Evolutionary conservation across 2,113 vertebrate genomes (phyloP).

Genomic region (Phaethornis superciliosus): DNA sequence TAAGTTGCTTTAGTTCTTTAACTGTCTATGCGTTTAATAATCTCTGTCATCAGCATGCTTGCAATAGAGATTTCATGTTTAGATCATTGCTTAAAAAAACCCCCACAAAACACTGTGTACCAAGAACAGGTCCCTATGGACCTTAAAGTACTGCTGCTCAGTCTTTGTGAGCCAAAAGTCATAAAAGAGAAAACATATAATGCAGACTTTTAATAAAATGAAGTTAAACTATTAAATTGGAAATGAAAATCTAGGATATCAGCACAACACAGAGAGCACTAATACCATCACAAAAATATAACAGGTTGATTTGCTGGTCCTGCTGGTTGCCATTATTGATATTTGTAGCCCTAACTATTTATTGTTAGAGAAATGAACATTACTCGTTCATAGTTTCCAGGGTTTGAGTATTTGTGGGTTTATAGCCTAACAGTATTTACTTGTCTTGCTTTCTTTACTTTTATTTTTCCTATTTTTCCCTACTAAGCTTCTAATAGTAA

Average conservation of each 20-base stretch:
- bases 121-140: neutral
- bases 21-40: neutral
- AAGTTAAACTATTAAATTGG: neutral
- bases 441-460: neutral
- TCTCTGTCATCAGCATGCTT: neutral
- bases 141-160: neutral
- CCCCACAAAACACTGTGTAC: neutral
- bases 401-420: neutral
- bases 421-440: neutral
- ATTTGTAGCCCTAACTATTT: neutral
- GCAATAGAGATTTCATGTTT: neutral
- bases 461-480: neutral
- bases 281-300: neutral
- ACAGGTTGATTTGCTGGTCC: neutral
- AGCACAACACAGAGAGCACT: neutral
- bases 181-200: slow-evolving; percentile 19
- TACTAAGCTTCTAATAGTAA: neutral
- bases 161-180: slow-evolving; percentile 14
- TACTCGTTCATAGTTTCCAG: neutral
- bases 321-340: neutral
- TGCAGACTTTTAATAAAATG: slow-evolving; percentile 30
- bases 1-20: neutral
- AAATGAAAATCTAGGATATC: slow-evolving; percentile 6
- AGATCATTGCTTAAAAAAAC: neutral
- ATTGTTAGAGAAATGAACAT: neutral